Conservation (phyloP, 1,140 invertebrate genomes). For the Hyphantria cunea region DNA sequence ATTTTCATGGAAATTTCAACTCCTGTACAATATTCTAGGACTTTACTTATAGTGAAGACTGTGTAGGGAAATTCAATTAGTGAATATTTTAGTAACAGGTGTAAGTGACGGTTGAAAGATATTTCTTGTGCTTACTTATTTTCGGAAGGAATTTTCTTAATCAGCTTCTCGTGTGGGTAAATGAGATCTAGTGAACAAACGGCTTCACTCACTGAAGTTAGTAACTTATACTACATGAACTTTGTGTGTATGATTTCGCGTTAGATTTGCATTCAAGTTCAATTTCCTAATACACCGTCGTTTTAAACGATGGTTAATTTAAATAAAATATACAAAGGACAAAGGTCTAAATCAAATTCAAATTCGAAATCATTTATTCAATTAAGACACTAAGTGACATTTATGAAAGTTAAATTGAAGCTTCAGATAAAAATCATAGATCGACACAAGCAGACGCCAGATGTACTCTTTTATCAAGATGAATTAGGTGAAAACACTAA, state of each 20-base stretch:
- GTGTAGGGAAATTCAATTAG: slow-evolving; percentile 17
- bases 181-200: slow-evolving; percentile 21
- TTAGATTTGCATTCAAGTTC: slow-evolving; percentile 9
- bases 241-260: slow-evolving; percentile 8
- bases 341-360: too few species aligned
- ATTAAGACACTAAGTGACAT: too few species aligned
- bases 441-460: too few species aligned
- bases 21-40: slow-evolving; percentile 11
- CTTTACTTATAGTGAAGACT: slow-evolving; percentile 14
- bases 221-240: slow-evolving; percentile 22
- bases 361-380: too few species aligned
- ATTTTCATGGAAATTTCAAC: neutral
- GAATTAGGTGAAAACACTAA: too few species aligned
- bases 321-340: too few species aligned
- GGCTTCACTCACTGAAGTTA: slow-evolving; percentile 6
- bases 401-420: too few species aligned
- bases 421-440: too few species aligned
- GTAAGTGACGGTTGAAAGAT: slow-evolving; percentile 19
- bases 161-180: slow-evolving; percentile 20
- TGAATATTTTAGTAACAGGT: slow-evolving; percentile 25
- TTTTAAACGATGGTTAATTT: too few species aligned
- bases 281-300: neutral
- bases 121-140: slow-evolving; percentile 17
- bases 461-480: too few species aligned
- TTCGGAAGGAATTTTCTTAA: slow-evolving; percentile 23